A percentile compares a stretch with the other conserved stretches of the same genome.
These are phyloP conservation scores for Sthenelais limicola DNA, from an alignment of 2,888 invertebrate species.

Conservation along the genomic window DNA sequence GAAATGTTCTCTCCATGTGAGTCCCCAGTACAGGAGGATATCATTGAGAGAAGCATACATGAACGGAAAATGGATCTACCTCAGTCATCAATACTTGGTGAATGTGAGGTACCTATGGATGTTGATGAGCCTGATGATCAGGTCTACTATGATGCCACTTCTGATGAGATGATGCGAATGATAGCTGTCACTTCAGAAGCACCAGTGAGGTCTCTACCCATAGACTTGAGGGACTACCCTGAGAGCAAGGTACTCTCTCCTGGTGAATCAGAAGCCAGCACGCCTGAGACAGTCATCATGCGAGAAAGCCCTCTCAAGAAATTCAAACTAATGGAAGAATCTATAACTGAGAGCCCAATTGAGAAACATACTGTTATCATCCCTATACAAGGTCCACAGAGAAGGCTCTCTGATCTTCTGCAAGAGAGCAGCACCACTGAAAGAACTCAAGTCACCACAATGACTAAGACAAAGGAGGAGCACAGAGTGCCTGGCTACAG, in stretches of 20 bases:
- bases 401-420: too few species aligned
- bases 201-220: neutral
- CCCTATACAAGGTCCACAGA: too few species aligned
- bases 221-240: neutral
- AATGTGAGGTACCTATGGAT: conserved; percentile 8
- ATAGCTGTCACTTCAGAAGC: neutral
- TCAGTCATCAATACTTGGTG: neutral
- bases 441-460: too few species aligned
- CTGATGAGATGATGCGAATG: neutral
- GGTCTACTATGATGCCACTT: neutral
- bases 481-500: too few species aligned
- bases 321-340: neutral
- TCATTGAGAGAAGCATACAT: neutral
- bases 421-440: too few species aligned
- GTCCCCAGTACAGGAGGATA: neutral
- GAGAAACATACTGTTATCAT: too few species aligned
- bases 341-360: conserved; percentile 1
- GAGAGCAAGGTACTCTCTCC: neutral
- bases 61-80: neutral
- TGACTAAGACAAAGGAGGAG: too few species aligned
- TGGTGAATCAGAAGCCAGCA: conserved; percentile 4
- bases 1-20: neutral
- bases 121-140: conserved; percentile 1
- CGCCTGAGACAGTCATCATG: conserved; percentile 28
- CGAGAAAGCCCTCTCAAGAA: neutral